These are phyloP conservation scores for Argyra leucocephala DNA, from an alignment of 2,888 invertebrate species.

Conservation along the genomic window DNA sequence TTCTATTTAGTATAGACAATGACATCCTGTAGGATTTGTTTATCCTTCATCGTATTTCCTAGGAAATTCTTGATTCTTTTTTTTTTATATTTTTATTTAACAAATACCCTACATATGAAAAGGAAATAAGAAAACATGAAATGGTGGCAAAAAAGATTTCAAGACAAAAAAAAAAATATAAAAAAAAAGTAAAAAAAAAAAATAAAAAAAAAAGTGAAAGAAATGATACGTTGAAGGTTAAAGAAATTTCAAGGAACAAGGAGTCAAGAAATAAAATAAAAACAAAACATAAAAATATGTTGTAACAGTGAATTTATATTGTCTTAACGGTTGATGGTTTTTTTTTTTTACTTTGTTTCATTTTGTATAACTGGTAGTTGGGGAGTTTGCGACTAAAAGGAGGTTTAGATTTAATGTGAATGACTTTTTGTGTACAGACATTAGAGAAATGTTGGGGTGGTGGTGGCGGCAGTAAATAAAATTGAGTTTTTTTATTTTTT, in stretches of 20 bases:
- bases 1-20: no score
- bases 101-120: no score
- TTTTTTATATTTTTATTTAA: no score
- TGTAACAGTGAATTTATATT: conserved; percentile 6
- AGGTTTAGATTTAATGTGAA: background rate
- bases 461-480: background rate
- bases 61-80: no score
- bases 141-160: no score
- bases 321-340: background rate
- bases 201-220: no score
- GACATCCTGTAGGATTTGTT: no score
- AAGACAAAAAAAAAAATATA: no score
- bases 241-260: background rate
- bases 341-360: background rate
- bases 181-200: no score
- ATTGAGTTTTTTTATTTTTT: no score
- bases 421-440: background rate
- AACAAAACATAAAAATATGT: background rate
- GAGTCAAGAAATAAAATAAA: background rate
- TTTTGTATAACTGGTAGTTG: background rate
- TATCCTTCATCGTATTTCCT: no score
- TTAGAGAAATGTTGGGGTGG: background rate
- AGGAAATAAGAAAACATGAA: no score
- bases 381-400: background rate
- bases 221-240: conserved; percentile 1